Conservation (phyloP, 1,140 invertebrate species). For the Tetragnatha versicolor region DNA sequence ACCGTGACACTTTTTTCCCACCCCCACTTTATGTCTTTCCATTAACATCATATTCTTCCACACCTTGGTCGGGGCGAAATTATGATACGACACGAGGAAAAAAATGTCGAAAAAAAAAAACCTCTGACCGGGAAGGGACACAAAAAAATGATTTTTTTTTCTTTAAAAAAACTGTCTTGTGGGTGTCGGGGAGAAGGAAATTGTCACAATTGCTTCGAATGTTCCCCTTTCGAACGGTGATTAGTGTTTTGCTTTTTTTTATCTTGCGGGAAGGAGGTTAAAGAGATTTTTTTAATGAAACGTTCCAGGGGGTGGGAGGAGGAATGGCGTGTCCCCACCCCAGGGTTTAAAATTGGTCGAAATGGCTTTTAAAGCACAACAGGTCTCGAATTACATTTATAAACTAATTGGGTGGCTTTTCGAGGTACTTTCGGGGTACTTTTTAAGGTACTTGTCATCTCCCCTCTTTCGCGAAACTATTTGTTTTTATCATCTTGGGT, state of each 20-base stretch:
- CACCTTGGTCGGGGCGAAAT: slow-evolving; percentile 30
- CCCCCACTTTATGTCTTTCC: slow-evolving; percentile 49
- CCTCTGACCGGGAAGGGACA: not conserved
- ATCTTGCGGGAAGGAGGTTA: slow-evolving; percentile 7
- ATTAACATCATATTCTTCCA: slow-evolving; percentile 46
- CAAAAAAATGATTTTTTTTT: slow-evolving; percentile 20
- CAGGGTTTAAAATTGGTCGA: slow-evolving; percentile 36
- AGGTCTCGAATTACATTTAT: slow-evolving; percentile 33
- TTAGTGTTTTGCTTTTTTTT: slow-evolving; percentile 47
- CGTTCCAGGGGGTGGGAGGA: not conserved
- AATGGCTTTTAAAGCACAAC: slow-evolving; percentile 45
- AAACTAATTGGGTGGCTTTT: slow-evolving; percentile 27
- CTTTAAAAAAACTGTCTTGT: slow-evolving; percentile 43
- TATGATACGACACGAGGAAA: slow-evolving; percentile 36
- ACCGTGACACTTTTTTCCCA: slow-evolving; percentile 41
- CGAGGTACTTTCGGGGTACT: not conserved
- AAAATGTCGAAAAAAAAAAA: slow-evolving; percentile 15
- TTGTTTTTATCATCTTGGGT: too few relatives aligned
- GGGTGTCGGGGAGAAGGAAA: slow-evolving; percentile 39
- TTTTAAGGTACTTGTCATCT: not conserved
- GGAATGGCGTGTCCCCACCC: not conserved
- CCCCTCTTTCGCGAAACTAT: not conserved
- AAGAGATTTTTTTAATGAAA: too few relatives aligned
- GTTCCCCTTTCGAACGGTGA: slow-evolving; percentile 44
- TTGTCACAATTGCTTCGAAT: slow-evolving; percentile 50